These are phyloP conservation scores for Steatocranus sp. DNA, from an alignment of 2,797 vertebrate species.

Conservation along the genomic window DNA sequence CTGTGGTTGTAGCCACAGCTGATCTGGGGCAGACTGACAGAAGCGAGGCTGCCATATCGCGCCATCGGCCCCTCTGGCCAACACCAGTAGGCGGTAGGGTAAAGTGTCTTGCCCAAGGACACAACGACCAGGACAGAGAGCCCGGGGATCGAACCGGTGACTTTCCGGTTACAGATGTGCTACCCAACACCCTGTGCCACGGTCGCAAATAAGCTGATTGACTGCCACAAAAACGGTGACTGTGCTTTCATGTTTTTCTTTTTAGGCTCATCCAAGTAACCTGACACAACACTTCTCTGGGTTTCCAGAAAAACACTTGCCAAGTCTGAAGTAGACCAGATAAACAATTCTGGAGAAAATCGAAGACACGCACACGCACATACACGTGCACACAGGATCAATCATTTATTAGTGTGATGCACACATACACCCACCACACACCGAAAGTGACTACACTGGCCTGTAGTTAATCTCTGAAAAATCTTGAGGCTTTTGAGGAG, in stretches of 20 bases:
- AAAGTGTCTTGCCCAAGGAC: no score
- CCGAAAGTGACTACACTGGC: neutral
- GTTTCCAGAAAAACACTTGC: neutral
- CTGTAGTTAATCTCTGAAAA: neutral
- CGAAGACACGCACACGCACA: neutral
- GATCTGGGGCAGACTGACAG: no score
- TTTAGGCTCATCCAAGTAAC: neutral
- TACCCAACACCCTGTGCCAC: no score
- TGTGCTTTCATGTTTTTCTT: neutral
- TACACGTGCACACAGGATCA: neutral
- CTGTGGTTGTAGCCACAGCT: no score
- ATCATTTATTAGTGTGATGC: neutral
- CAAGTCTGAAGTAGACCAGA: neutral
- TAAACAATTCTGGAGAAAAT: neutral
- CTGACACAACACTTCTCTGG: neutral
- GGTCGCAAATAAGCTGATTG: neutral
- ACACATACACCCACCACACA: neutral
- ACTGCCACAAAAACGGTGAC: neutral
- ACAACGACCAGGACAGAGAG: no score
- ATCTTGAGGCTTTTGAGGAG: neutral
- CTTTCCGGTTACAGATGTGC: no score
- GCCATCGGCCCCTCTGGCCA: no score
- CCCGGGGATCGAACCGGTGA: no score
- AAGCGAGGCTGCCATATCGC: no score
- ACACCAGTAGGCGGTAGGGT: no score